Evolutionary conservation across 1,140 invertebrate species (phyloP), one percentile per base, ranked within the genome.

Genomic region (Zeugodacus cucurbitae): DNA sequence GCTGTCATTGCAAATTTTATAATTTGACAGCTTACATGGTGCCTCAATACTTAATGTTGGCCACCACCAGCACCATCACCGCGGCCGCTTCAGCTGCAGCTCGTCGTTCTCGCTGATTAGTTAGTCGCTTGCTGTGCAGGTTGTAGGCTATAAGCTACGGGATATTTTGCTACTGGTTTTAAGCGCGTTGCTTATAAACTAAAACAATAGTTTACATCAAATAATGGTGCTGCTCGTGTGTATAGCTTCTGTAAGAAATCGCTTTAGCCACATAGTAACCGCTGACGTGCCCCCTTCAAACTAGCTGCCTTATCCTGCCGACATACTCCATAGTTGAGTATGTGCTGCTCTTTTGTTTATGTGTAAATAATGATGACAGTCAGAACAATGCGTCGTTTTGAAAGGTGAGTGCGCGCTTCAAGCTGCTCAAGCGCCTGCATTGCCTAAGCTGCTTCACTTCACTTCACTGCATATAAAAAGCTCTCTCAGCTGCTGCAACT

Each of bases 1-100:
- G 91, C 91, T 92, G 91, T 92, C 91, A 92, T 92, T 92, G 91
- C 91, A 92, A 92, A 92, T 92, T 92, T 92, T 91, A 90, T 90
- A 92, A 91, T 91, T 92, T 92, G 91, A 92, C 91, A 92, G 91
- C 91, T 92, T 92, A 92, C 91, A 92, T 91, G 91, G 90, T 89
- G 29, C 74, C 74, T 82, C 74, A 82, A 82, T 88, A 87, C 54
- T 62, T 64, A 64, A 87, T 44, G 86, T n/a, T 64, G 86, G 37
- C 59, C 59, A 64, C 59, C n/a, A 57, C 17, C 17, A 48, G 44
- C 44, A 59, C 41, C 26, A 86, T 11, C 17, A 37, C 22, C 41
- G 37, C 22, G 0, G 74, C 41, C 10, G 58, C n/a, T 62, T 62
- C 37, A 41, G 14, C 70, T 8, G 34, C 37, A 2, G 10, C 22